Conservation (phyloP, 2,888 invertebrate genomes). For the Ceratothoa steindachneri region DNA sequence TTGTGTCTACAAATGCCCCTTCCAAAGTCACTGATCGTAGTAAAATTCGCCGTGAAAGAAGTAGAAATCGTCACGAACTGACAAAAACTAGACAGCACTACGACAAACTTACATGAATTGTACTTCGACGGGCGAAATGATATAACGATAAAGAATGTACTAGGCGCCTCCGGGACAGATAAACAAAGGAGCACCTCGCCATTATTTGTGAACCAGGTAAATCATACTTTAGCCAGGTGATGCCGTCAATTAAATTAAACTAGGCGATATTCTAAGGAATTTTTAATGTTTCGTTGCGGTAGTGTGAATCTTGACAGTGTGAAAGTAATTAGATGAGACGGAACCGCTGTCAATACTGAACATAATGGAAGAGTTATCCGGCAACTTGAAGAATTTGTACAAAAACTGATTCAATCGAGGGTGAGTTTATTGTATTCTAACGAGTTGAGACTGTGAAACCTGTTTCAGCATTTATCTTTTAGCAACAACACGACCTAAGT, state of each 20-base stretch:
- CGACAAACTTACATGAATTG: not conserved
- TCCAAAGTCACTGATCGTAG: conserved; percentile 17
- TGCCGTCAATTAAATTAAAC: not conserved
- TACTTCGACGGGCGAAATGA: conserved; percentile 24
- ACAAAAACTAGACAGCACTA: not conserved
- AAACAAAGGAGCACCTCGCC: conserved; percentile 11
- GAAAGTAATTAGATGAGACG: conserved; percentile 18
- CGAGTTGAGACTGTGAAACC: conserved; percentile 28
- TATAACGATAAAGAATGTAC: conserved; percentile 5
- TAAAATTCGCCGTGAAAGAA: conserved; percentile 22
- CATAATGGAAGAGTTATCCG: conserved; percentile 23
- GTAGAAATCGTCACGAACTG: not conserved
- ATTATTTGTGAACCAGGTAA: conserved; percentile 11
- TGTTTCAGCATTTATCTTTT: conserved; percentile 20
- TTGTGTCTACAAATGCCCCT: not conserved
- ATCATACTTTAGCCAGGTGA: conserved; percentile 13
- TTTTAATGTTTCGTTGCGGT: not conserved
- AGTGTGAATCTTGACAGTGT: conserved; percentile 6
- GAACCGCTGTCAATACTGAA: conserved; percentile 22
- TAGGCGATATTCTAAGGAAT: conserved; percentile 10
- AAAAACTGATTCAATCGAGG: conserved; percentile 26
- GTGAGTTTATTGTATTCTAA: conserved; percentile 25
- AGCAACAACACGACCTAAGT: not conserved
- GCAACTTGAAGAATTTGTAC: conserved; percentile 25
- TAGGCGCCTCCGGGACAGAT: not conserved